Evolutionary conservation across 2,888 invertebrate species (phyloP).

Genomic region (Tenthredo mesomela): DNA sequence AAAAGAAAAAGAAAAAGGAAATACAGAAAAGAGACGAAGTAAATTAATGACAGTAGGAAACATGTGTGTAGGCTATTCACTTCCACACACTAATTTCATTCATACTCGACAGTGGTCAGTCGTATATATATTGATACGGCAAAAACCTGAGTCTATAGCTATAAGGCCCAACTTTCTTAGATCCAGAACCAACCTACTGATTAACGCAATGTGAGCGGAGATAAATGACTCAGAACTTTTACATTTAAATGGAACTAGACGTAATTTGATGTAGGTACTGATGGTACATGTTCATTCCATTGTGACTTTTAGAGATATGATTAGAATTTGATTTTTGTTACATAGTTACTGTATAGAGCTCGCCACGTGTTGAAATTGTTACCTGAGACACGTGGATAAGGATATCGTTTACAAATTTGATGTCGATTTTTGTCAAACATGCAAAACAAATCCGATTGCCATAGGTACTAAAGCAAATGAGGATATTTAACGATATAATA

Average conservation of each 20-base stretch:
- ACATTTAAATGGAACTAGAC: not conserved
- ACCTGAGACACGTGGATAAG: conserved; percentile 21
- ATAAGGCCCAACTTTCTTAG: conserved; percentile 38
- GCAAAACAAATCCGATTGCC: conserved; percentile 1
- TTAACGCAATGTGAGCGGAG: not conserved
- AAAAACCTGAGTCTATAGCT: not conserved
- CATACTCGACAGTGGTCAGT: conserved; percentile 32
- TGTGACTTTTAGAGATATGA: not conserved
- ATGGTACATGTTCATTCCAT: not conserved
- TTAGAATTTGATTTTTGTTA: not conserved
- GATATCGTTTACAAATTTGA: not conserved
- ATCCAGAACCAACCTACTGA: conserved; percentile 15
- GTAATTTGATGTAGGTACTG: not conserved
- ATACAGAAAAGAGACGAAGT: not conserved
- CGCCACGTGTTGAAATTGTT: not conserved
- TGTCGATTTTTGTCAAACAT: not conserved
- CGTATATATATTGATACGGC: not conserved
- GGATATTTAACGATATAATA: conserved; percentile 26
- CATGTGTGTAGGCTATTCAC: not conserved
- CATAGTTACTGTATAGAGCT: too few species aligned
- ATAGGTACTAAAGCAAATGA: not conserved
- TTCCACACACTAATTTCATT: conserved; percentile 31
- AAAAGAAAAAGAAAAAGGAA: not conserved
- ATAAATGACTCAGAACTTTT: conserved; percentile 39
- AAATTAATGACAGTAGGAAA: conserved; percentile 17